These are phyloP conservation scores for Ceratosolen fusciceps DNA, from an alignment of 1,140 invertebrate genomes.

Conservation along the genomic window DNA sequence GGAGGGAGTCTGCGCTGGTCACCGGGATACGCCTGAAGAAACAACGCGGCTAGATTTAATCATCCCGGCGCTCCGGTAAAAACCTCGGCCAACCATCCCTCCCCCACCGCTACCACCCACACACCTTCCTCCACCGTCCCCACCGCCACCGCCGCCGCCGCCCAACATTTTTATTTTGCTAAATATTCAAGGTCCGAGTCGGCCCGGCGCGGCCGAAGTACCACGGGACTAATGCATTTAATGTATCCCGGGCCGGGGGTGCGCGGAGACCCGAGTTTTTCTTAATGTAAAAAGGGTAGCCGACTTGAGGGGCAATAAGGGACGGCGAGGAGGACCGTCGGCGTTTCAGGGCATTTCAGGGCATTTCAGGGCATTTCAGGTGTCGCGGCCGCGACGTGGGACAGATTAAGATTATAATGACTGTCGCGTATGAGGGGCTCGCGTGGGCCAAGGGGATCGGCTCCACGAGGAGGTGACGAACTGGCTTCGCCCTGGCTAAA, in stretches of 20 bases:
- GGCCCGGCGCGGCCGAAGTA: slow-evolving; percentile 32
- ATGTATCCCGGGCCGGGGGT: slow-evolving; percentile 29
- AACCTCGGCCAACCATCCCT: no score
- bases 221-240: slow-evolving; percentile 44
- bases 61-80: no score
- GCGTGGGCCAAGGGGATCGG: neutral
- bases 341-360: slow-evolving; percentile 47
- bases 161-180: slow-evolving; percentile 40
- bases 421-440: slow-evolving; percentile 48
- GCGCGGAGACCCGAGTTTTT: slow-evolving; percentile 37
- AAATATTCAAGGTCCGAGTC: slow-evolving; percentile 36
- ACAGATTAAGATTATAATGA: slow-evolving; percentile 54
- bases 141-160: no score
- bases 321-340: slow-evolving; percentile 16
- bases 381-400: slow-evolving; percentile 34
- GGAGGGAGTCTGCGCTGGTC: no score
- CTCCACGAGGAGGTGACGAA: slow-evolving; percentile 23
- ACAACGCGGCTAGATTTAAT: no score
- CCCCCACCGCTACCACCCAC: no score
- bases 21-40: no score
- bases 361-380: slow-evolving; percentile 3
- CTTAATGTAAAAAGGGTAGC: slow-evolving; percentile 36
- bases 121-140: no score
- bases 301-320: slow-evolving; percentile 40
- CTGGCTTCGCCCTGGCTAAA: no score